Base-by-base conservation (phyloP, 2,888 invertebrate species). In the Eristalis pertinax region DNA sequence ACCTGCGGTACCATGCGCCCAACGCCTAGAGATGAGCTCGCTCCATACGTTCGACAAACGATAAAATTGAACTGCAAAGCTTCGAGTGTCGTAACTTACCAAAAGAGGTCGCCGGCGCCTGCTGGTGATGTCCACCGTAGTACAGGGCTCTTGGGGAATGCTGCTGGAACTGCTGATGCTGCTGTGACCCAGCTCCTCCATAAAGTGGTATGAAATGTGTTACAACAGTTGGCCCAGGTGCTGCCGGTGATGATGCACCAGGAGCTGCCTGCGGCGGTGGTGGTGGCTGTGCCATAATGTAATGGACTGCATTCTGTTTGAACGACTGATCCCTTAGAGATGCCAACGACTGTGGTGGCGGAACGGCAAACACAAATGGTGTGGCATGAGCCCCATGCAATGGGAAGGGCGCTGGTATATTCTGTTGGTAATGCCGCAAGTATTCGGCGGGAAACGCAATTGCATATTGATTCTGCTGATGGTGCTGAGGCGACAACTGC, bases 391-490 rank as follows among this genome's bases (percentile, higher is more conserved):
- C 38, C 19, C 76, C 82, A n/a, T 83, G 83, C 68, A 83, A 13
- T 43, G 77, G 83, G 19, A 73, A 84, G 73, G 78, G 68, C 24
- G 77, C 32, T 35, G 82, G 72, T 62, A 89, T 87, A 77, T 90
- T 89, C 70, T 90, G 91, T 35, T 92, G 92, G 80, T 92, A 72
- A 78, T 91, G 91, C 0, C 92, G 90, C 89, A 91, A 89, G 79
- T 92, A 91, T 1, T 91, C 90, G 29, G 91, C 70, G 1, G 92
- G 92, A 69, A 92, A 92, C 78, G 92, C 92, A 56, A 92, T 91
- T 73, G 92, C 90, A 67, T 92, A 92, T 77, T 92, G 92, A 19
- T 91, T 76, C 72, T 91, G 92, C 13, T 91, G 92, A 63, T 77
- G 87, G 10, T 76, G 74, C 22, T 78, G 82, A 60, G 38, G 58